Evolutionary conservation across 1,140 invertebrate species (phyloP), one percentile per base, ranked within the genome.

Genomic region (Aradophagus sp.): DNA sequence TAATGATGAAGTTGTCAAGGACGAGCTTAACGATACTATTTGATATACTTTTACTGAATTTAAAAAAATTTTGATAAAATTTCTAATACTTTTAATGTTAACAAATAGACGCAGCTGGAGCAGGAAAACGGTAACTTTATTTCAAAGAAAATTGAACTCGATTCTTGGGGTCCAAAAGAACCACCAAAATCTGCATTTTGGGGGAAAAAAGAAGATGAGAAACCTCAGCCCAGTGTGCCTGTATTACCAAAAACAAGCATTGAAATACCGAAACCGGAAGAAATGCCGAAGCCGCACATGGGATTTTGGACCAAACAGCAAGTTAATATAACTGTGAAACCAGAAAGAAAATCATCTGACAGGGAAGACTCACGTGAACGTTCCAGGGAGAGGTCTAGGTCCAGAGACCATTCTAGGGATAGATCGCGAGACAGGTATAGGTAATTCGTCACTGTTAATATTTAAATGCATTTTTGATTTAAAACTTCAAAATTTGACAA

Each of bases 221-320:
- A 80, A 23, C 27, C 53, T 2, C 75, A 80, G 23, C 23, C 45
- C 1, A 8, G 50, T n/a, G 2, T 13, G 0, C 23, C 47, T 8
- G 27, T 20, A 6, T 32, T 32, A 4, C 38, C 72, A n/a, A 47
- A 62, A 52, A 19, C 58, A 0, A 59, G 31, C 0, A 70, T 74
- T 4, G 81, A 82, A 11, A 2, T 80, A 16, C 77, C 79, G 0
- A 85, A 85, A 50, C 77, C 77, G 0, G 84, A 86, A n/a, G 84
- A 86, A 16, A 83, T 86, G 76, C 84, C 84, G 1, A 86, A 86
- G 26, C 84, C 84, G 0, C 84, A 86, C 13, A 85, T 86, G 84
- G 84, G 84, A 20, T 86, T 86, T 11, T 86, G 84, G 84, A 86
- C 84, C 2, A 86, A 86, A 8, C 83, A 86, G 11, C 84, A 86